Evolutionary conservation across 2,113 vertebrate genomes (phyloP), one percentile per base, ranked within the genome.

Genomic region (Scomber scombrus): DNA sequence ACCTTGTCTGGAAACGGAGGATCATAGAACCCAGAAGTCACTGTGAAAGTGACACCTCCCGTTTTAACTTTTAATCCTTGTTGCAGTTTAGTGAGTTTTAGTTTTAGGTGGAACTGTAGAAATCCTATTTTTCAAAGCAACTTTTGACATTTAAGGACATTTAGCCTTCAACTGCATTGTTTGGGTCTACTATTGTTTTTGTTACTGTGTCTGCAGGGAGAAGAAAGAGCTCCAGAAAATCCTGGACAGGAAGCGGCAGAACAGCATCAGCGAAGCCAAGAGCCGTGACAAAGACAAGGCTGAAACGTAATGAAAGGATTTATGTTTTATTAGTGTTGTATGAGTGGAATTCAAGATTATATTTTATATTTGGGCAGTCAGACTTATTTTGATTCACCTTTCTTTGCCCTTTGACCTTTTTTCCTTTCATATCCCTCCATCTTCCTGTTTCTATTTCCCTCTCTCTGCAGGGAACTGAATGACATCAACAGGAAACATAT

Each of bases 181-280:
- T 0, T 7, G 71, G 55, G 14, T 43, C 6, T 74, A 58, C 21
- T 15, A 15, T 31, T 15, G n/a, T 4, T 40, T 46, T 2, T 80
- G 15, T 54, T 0, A 56, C 26, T 54, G 16, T 71, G 13, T 62
- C 34, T 68, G 47, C 75, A 98, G 96, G 85, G 97, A 98, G 92
- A 97, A 97, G 93, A 97, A 96, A 62, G 97, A 97, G 34, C 92
- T 98, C 4, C 95, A 97, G 92, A 97, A 95, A 91, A 96, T 96
- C 46, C 79, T 97, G 89, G 96, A 98, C 86, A 94, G 95, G 76
- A 97, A 97, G 47, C 93, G 97, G 64, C 94, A 95, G 58, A 96
- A 97, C 85, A 97, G 96, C 78, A 97, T 98, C 88, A 93, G 85
- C 0, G 96, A 98, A 80, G 96, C 95, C 75, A 97, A 95, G 86